Evolutionary conservation across 2,888 invertebrate species (phyloP).

Genomic region (Cerceris ruficornis): DNA sequence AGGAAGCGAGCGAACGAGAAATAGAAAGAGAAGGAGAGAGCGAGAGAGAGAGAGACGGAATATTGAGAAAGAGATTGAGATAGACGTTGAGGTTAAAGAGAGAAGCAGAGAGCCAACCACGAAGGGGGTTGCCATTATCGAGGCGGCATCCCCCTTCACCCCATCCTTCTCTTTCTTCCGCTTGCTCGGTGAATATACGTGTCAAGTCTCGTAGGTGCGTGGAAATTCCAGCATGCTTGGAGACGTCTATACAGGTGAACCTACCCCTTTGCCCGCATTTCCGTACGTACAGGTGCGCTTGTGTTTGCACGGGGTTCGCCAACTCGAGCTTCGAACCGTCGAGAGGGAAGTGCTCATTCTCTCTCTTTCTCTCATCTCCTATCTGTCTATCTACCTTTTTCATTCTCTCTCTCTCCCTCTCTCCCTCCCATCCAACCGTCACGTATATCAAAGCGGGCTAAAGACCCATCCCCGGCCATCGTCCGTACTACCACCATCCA

Average conservation of each 20-base stretch:
- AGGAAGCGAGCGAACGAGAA: background rate
- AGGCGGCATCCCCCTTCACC: slow-evolving; percentile 18
- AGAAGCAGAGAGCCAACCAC: slow-evolving; percentile 25
- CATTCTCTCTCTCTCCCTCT: slow-evolving; percentile 5
- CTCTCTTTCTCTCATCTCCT: no score
- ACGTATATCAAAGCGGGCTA: slow-evolving; percentile 66
- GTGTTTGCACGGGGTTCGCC: slow-evolving; percentile 30
- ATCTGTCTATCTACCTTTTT: no score
- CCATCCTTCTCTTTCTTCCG: background rate
- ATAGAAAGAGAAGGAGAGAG: background rate
- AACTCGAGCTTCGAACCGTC: slow-evolving; percentile 39
- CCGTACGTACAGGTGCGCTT: slow-evolving; percentile 11
- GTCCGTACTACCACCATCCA: slow-evolving; percentile 17
- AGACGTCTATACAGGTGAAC: background rate
- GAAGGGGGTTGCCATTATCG: slow-evolving; percentile 48
- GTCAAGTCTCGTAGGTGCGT: slow-evolving; percentile 24
- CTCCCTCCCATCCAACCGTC: slow-evolving; percentile 25
- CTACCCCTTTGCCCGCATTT: background rate
- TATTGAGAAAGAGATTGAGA: background rate
- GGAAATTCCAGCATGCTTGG: slow-evolving; percentile 9
- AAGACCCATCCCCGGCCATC: slow-evolving; percentile 28
- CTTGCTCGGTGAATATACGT: slow-evolving; percentile 21
- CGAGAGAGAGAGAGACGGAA: background rate
- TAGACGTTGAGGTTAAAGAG: background rate
- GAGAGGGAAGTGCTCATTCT: slow-evolving; percentile 43